phyloP scores from a whole-genome alignment of 2,797 vertebrate genomes.

The Acanthurus lineatus region DNA sequence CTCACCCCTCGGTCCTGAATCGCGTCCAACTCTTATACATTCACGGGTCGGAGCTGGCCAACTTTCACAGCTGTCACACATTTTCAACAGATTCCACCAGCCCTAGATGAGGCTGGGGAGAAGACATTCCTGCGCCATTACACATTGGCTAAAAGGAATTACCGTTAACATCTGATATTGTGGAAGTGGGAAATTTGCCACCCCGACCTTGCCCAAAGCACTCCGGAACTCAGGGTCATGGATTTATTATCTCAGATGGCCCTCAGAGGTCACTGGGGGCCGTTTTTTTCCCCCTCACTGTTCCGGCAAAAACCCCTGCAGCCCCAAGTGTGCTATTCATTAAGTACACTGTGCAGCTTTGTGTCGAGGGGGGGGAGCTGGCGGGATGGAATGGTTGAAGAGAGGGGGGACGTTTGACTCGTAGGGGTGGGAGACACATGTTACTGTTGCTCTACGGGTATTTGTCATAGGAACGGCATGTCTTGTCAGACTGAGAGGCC shows the following conservation, averaged over 20 bases:
- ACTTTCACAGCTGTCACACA: constrained; percentile 96
- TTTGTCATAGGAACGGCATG: constrained; percentile 97
- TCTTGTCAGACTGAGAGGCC: constrained; percentile 84
- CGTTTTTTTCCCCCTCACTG: constrained; percentile 58
- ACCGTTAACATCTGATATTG: constrained; percentile 98
- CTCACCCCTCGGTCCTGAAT: constrained; percentile 84
- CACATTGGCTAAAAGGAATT: constrained; percentile 95
- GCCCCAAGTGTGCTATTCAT: constrained; percentile 88
- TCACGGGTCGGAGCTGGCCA: constrained; percentile 88
- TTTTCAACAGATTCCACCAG: constrained; percentile 98
- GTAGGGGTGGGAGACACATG: constrained; percentile 89
- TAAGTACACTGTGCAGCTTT: constrained; percentile 81
- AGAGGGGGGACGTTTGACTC: constrained; percentile 15
- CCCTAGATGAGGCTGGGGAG: constrained; percentile 90
- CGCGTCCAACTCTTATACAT: constrained; percentile 89
- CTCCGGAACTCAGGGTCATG: constrained; percentile 91
- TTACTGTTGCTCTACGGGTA: constrained; percentile 89
- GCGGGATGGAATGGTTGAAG: background rate
- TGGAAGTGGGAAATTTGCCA: constrained; percentile 96
- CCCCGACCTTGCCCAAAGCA: constrained; percentile 94
- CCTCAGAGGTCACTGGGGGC: constrained; percentile 87
- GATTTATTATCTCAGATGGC: constrained; percentile 93
- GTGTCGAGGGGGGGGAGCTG: constrained; percentile 42
- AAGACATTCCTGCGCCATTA: constrained; percentile 96
- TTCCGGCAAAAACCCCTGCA: constrained; percentile 77